Percentiles rank a stretch among this genome's conserved stretches.
Conservation (phyloP, 2,113 vertebrate genomes). For the Corydoras sp. region DNA sequence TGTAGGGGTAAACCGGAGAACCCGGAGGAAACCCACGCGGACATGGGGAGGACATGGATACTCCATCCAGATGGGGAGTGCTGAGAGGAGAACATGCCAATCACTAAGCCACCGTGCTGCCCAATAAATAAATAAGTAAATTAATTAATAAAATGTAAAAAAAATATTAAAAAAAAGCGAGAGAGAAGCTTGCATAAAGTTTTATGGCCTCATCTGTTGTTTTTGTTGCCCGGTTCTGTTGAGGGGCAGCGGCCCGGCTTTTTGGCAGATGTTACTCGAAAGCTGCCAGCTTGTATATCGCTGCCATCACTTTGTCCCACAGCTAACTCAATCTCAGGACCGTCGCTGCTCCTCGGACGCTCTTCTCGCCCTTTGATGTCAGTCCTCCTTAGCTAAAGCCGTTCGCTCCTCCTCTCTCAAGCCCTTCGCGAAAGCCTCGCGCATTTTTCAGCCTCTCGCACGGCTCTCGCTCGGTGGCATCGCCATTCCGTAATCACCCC, state of each 20-base stretch:
- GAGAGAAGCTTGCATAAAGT: conserved; percentile 40
- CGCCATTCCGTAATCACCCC: conserved; percentile 13
- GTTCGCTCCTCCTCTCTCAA: conserved; percentile 37
- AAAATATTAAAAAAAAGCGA: conserved; percentile 34
- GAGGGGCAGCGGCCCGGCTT: conserved; percentile 33
- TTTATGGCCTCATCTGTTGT: conserved; percentile 48
- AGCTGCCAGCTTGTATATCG: conserved; percentile 54
- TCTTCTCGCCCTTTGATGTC: conserved; percentile 42
- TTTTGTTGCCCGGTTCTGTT: conserved; percentile 37
- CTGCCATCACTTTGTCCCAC: conserved; percentile 49
- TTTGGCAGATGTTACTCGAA: conserved; percentile 42
- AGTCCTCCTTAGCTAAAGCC: conserved; percentile 42
- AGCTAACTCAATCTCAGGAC: conserved; percentile 50
- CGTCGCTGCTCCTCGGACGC: conserved; percentile 45
- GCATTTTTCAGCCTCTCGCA: too few relatives aligned
- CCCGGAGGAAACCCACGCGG: too few relatives aligned
- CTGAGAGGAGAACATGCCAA: too few relatives aligned
- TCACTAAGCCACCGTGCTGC: too few relatives aligned
- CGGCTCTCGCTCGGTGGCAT: too few relatives aligned
- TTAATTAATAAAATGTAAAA: too few relatives aligned
- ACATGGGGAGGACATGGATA: too few relatives aligned
- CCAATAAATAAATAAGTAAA: too few relatives aligned
- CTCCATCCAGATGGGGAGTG: too few relatives aligned
- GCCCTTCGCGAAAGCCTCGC: conserved; percentile 20
- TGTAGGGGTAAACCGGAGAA: too few relatives aligned